Evolutionary conservation across 2,113 vertebrate genomes (phyloP).

Genomic region (Mus musculus): GRCm39 chr12:61967501-61968000

Average conservation of each 20-base stretch:
- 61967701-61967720: neutral
- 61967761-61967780: neutral
- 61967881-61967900: neutral
- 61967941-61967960: neutral
- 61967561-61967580: neutral
- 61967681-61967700: neutral
- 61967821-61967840: neutral
- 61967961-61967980: neutral
- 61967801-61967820: neutral
- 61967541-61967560: neutral
- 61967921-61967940: neutral
- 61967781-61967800: neutral
- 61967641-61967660: neutral
- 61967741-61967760: neutral
- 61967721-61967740: neutral
- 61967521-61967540: neutral
- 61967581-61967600: neutral
- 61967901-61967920: neutral
- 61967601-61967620: neutral
- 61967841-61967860: neutral
- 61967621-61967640: neutral
- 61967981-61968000: neutral
- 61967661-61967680: neutral
- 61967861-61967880: neutral
- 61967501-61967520: neutral